A percentile compares a stretch with the other conserved stretches of the same genome.
phyloP scores from a whole-genome alignment of 2,888 invertebrate genomes.

The Rhyacophila evoluta region DNA sequence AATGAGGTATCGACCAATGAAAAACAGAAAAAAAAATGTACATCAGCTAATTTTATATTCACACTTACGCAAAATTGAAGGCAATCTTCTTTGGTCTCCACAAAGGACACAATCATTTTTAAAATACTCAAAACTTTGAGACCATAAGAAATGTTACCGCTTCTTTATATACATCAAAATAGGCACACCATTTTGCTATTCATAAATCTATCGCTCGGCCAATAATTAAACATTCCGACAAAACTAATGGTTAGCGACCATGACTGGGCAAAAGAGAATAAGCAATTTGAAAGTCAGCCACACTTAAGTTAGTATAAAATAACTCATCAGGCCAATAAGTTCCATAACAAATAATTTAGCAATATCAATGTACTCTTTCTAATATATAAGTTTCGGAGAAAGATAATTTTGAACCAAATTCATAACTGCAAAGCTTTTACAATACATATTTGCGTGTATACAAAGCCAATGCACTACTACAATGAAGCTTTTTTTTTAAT shows the following conservation, averaged over 20 bases:
- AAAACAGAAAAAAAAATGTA: conserved; percentile 23
- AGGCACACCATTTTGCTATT: conserved; percentile 35
- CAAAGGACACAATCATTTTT: neutral
- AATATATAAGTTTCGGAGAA: too few relatives aligned
- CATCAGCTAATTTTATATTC: conserved; percentile 11
- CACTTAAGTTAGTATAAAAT: too few relatives aligned
- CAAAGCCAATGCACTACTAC: neutral
- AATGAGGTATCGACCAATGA: conserved; percentile 1
- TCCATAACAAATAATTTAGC: too few relatives aligned
- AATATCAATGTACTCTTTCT: too few relatives aligned
- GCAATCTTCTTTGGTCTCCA: conserved; percentile 7
- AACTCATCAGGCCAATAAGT: too few relatives aligned
- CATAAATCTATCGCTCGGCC: neutral
- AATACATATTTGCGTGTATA: neutral
- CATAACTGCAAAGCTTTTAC: neutral
- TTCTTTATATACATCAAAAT: conserved; percentile 26
- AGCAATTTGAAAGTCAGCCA: too few relatives aligned
- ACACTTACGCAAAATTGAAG: neutral
- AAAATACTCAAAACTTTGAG: neutral
- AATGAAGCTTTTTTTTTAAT: neutral
- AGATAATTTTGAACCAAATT: neutral
- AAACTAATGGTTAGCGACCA: too few relatives aligned
- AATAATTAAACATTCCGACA: neutral
- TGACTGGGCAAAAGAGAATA: too few relatives aligned
- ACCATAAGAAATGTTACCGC: neutral